Evolutionary conservation across 2,113 vertebrate species (phyloP), one percentile per base, ranked within the genome.

Genomic region (Etia nguti): DNA sequence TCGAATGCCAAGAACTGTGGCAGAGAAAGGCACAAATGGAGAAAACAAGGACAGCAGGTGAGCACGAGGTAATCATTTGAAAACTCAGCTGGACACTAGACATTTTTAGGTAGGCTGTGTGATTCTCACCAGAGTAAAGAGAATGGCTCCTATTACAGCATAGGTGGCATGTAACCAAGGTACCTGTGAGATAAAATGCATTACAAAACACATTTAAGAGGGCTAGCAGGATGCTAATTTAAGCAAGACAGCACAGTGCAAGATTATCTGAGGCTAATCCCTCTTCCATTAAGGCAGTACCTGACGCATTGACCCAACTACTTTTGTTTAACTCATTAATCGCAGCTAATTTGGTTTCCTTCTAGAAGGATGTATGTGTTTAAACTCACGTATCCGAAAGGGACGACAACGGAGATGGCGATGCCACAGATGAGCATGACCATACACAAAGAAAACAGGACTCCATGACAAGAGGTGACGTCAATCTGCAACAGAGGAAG

Each of bases 1-100:
- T 99, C 98, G 13, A 99, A 97, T 1, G 98, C 98, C 92, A 99
- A 95, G 94, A 99, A 99, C 98, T 99, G 92, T 4, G 18, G 22
- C 4, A 82, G 77, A 84, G 56, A 90, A 80, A 80, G 59, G 52
- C 11, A 75, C 4, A 43, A 55, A 52, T 15, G 7, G 13, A 52
- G 29, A 55, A 77, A 52, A 26, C 5, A 34, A 52, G 8, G 36
- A 15, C 2, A 10, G 15, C 5, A 29, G 73, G 12, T 43, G 16
- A n/a, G 38, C 10, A n/a, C 1, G 11, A 52, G 70, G 43, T 48
- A 26, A 48, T 22, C 2, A 41, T 12, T 16, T 13, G 11, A 15
- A 20, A 26, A 8, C 38, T 24, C 8, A 70, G 38, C 8, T 70
- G 65, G n/a, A 73, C 26, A 7, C 43, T 80, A 9, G 12, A 84